Evolutionary conservation across 1,140 invertebrate species (phyloP), one percentile per base, ranked within the genome.

Genomic region (Homarus americanus): DNA sequence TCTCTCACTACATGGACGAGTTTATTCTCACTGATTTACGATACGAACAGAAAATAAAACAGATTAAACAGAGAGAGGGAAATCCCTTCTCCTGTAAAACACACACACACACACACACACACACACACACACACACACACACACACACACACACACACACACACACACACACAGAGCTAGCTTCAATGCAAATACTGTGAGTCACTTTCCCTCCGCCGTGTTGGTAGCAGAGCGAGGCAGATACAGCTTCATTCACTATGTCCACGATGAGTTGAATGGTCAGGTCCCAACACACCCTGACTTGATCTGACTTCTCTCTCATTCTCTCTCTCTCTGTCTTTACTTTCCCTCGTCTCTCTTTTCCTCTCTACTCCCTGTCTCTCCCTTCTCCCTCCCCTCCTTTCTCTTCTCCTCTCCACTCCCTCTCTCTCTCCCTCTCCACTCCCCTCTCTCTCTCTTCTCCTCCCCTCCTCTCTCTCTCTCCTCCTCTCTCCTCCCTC

Each of bases 91-190:
- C n/a, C n/a, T n/a, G n/a, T n/a, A n/a, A 72, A 4, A 72, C 66
- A 72, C 66, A 72, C 66, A 72, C 24, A 72, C 66, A 72, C 66
- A 72, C 66, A 24, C 66, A 72, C 66, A 72, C 24, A 9, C 66
- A 72, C 66, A 72, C 66, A 72, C 24, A 72, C 72, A 75, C 72
- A 75, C 72, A 75, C 72, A 75, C 72, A 75, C 32, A 75, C 72
- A 75, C 72, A 75, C 72, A 75, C 32, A 75, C 32, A 75, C 24
- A 75, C 72, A 75, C 72, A 75, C 72, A 75, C 32, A 75, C 72
- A 36, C 32, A 75, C 72, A 58, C 4, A 79, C 36, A 79, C 76
- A 79, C 1, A 79, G 3, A 40, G 12, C 76, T 49, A 12, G 12
- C 32, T 24, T 78, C 38, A 38, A 34, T 34, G 12, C 32, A 34